Evolutionary conservation across 2,888 invertebrate genomes (phyloP).

Genomic region (Idaea dimidiata): DNA sequence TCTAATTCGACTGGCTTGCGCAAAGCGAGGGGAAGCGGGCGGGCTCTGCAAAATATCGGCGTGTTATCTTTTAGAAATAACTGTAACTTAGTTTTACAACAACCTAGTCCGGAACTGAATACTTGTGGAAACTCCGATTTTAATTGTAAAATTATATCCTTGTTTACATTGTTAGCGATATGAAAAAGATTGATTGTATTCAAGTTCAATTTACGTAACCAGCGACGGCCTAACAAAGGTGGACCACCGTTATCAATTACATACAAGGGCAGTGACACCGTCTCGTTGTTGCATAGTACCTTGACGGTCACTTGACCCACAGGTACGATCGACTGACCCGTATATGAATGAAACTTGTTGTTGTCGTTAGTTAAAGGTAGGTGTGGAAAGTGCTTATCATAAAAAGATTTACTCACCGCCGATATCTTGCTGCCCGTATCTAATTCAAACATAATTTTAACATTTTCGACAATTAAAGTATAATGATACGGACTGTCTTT

Average conservation of each 20-base stretch:
- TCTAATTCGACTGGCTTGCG: conserved; percentile 22
- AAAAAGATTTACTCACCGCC: conserved; percentile 23
- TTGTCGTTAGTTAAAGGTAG: neutral
- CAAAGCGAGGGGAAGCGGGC: conserved; percentile 18
- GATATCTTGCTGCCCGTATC: conserved; percentile 29
- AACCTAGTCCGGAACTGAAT: conserved; percentile 18
- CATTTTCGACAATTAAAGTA: conserved; percentile 13
- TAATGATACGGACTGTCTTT: conserved; percentile 19
- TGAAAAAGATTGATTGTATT: conserved; percentile 11
- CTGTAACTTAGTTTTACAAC: conserved; percentile 17
- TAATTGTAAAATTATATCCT: conserved; percentile 8
- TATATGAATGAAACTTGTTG: conserved; percentile 11
- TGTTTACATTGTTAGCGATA: neutral
- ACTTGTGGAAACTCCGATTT: conserved; percentile 22
- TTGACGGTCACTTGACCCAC: conserved; percentile 12
- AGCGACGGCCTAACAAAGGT: conserved; percentile 21
- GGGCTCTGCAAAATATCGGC: conserved; percentile 21
- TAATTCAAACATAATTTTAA: conserved; percentile 22
- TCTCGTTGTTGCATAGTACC: conserved; percentile 4
- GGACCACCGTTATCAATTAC: conserved; percentile 18
- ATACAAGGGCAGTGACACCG: conserved; percentile 13
- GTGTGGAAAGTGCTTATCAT: conserved; percentile 13
- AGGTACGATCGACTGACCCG: conserved; percentile 12
- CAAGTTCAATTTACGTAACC: conserved; percentile 22
- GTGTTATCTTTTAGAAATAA: conserved; percentile 20